phyloP scores from a whole-genome alignment of 2,888 invertebrate species.

The Coelinius sp. region DNA sequence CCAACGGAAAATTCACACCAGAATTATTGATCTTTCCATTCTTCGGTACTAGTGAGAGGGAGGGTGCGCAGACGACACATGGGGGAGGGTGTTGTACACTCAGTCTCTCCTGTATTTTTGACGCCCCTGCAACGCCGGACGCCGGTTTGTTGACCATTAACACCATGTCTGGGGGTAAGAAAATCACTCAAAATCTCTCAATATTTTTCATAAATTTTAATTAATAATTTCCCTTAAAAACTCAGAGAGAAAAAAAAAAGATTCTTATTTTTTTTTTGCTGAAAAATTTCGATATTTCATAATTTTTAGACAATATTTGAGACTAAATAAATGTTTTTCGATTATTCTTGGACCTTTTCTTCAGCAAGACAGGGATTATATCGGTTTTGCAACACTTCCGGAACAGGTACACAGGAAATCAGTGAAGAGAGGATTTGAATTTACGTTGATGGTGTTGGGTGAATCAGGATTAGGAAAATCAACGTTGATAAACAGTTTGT shows the following conservation, averaged over 20 bases:
- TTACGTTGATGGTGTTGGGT: constrained; percentile 96
- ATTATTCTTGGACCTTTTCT: constrained; percentile 39
- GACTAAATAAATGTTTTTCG: constrained; percentile 7
- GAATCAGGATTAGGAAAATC: constrained; percentile 96
- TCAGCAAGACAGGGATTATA: constrained; percentile 74
- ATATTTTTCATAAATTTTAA: background rate
- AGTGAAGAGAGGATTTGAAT: constrained; percentile 96
- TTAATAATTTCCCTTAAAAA: background rate
- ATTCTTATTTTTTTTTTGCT: background rate
- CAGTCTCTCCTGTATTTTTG: background rate
- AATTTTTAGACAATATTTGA: constrained; percentile 5
- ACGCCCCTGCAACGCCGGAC: constrained; percentile 14
- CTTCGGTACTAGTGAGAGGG: background rate
- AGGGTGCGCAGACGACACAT: constrained; percentile 24
- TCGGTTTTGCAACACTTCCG: constrained; percentile 95
- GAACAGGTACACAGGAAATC: constrained; percentile 97
- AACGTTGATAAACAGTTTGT: constrained; percentile 93
- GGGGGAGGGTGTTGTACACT: constrained; percentile 4
- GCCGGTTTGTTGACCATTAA: constrained; percentile 27
- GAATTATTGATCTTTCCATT: constrained; percentile 12
- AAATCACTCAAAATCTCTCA: background rate
- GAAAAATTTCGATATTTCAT: too few species aligned
- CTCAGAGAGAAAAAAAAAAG: background rate
- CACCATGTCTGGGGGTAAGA: constrained; percentile 27
- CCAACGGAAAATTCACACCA: background rate